Percentiles rank a stretch among this genome's conserved stretches.
Evolutionary conservation across 2,797 vertebrate species (phyloP).

Genomic region (Anas georgica): DNA sequence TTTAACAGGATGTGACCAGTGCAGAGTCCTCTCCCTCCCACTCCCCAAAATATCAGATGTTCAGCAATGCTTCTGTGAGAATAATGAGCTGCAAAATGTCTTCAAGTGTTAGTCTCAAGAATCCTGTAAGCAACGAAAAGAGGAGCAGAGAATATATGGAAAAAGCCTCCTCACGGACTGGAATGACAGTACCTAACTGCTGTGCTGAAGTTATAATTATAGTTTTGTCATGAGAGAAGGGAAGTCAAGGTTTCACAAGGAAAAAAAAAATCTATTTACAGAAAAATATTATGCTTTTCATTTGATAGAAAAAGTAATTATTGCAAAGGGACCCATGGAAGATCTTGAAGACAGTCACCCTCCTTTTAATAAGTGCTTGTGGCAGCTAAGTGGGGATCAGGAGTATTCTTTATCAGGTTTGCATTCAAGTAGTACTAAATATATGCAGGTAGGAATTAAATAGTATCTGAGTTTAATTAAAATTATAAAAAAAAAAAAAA

Average conservation of each 20-base stretch:
- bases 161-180: slow-evolving; percentile 5
- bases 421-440: slow-evolving; percentile 92
- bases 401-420: slow-evolving; percentile 93
- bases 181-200: slow-evolving; percentile 52
- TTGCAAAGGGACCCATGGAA: slow-evolving; percentile 76
- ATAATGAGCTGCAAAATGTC: slow-evolving; percentile 20
- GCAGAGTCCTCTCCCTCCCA: not conserved
- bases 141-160: not conserved
- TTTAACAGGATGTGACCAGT: slow-evolving; percentile 24
- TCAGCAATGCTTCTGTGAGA: not conserved
- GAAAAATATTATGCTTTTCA: slow-evolving; percentile 80
- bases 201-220: slow-evolving; percentile 73
- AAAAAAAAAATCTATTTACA: slow-evolving; percentile 76
- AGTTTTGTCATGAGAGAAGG: slow-evolving; percentile 66
- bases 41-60: slow-evolving; percentile 29
- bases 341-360: slow-evolving; percentile 78
- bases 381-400: slow-evolving; percentile 90
- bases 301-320: slow-evolving; percentile 83
- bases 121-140: slow-evolving; percentile 15
- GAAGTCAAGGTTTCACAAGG: slow-evolving; percentile 75
- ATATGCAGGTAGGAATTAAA: slow-evolving; percentile 92
- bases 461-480: slow-evolving; percentile 98
- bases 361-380: slow-evolving; percentile 82
- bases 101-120: not conserved
- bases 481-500: slow-evolving; percentile 85